These are phyloP conservation scores for Varanus komodoensis DNA, from an alignment of 2,113 vertebrate species.

Conservation along the genomic window DNA sequence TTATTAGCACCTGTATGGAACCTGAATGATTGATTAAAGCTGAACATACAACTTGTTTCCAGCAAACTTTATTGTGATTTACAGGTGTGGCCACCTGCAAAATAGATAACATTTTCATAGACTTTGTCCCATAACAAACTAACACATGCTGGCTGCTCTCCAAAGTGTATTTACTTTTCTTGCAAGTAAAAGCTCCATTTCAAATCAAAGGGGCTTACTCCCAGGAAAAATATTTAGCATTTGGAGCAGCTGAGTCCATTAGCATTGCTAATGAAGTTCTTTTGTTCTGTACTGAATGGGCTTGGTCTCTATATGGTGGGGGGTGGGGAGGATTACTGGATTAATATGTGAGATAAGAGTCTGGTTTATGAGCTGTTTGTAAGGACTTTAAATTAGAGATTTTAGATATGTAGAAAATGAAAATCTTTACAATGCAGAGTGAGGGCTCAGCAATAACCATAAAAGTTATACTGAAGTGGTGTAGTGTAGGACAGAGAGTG, in stretches of 20 bases:
- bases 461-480: neutral
- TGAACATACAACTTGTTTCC: neutral
- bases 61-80: neutral
- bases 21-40: neutral
- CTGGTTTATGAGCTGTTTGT: neutral
- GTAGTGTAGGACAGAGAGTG: neutral
- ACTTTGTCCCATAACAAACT: neutral
- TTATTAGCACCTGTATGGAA: neutral
- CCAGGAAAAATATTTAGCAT: neutral
- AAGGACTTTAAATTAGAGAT: constrained; percentile 23
- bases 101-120: neutral
- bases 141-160: neutral
- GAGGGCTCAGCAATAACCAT: neutral
- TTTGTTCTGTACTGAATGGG: neutral
- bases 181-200: neutral
- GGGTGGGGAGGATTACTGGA: neutral
- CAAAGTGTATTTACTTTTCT: neutral
- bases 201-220: neutral
- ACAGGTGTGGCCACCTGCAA: neutral
- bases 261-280: constrained; percentile 13
- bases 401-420: constrained; percentile 20
- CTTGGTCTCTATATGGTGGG: neutral
- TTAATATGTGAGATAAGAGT: neutral
- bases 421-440: neutral
- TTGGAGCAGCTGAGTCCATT: neutral